phyloP scores from a whole-genome alignment of 2,888 invertebrate genomes.

The Xestobium rufovillosum region DNA sequence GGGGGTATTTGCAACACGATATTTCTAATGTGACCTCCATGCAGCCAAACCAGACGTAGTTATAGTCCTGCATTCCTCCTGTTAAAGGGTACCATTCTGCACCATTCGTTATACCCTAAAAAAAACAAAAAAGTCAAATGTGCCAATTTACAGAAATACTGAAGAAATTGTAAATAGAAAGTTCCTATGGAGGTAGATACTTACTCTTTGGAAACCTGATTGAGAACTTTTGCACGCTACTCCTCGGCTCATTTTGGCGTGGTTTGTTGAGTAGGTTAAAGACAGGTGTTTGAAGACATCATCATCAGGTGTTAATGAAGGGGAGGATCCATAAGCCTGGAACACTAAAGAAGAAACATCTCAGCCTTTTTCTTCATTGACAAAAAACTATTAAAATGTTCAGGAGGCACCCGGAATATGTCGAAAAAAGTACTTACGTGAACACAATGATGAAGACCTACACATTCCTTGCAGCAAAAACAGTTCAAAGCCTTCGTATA shows the following conservation, averaged over 20 bases:
- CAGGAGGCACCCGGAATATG: too few relatives aligned
- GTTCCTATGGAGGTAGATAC: slow-evolving; percentile 3
- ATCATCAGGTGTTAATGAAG: slow-evolving; percentile 84
- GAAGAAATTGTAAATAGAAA: neutral
- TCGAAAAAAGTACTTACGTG: slow-evolving; percentile 51
- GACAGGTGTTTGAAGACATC: slow-evolving; percentile 86
- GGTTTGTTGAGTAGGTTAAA: slow-evolving; percentile 76
- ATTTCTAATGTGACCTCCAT: slow-evolving; percentile 94
- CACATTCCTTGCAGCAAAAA: slow-evolving; percentile 57
- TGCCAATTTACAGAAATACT: slow-evolving; percentile 1
- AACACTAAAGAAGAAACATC: slow-evolving; percentile 54
- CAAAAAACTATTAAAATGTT: neutral
- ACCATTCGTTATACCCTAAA: slow-evolving; percentile 85
- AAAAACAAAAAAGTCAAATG: slow-evolving; percentile 6
- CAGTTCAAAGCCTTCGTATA: slow-evolving; percentile 32
- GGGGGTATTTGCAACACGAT: slow-evolving; percentile 91
- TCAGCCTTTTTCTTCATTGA: neutral
- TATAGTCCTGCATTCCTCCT: slow-evolving; percentile 92
- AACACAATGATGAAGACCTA: slow-evolving; percentile 65
- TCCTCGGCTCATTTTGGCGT: slow-evolving; percentile 82
- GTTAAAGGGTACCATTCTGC: slow-evolving; percentile 90
- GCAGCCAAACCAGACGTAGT: slow-evolving; percentile 87
- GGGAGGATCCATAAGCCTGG: slow-evolving; percentile 74
- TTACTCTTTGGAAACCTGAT: slow-evolving; percentile 60
- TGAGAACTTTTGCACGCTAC: slow-evolving; percentile 71